Evolutionary conservation across 2,797 vertebrate species (phyloP).

Genomic region (Enteromius viviparus): DNA sequence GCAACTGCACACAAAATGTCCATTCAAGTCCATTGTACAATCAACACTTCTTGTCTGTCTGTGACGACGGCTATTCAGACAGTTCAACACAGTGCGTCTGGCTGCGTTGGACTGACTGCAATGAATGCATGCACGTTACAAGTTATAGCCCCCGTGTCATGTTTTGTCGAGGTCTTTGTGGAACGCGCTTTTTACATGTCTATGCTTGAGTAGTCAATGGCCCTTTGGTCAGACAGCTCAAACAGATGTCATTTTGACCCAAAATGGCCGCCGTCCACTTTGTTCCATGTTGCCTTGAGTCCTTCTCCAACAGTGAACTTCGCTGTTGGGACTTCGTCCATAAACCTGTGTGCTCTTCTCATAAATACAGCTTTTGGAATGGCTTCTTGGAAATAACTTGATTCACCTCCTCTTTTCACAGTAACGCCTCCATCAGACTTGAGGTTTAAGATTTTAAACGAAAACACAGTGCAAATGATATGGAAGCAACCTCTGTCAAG

Average conservation of each 20-base stretch:
- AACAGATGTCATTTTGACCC: conserved; percentile 87
- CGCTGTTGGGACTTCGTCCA: conserved; percentile 87
- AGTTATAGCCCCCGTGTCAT: conserved; percentile 76
- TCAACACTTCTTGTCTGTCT: conserved; percentile 56
- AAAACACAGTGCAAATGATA: conserved; percentile 92
- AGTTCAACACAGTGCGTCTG: conserved; percentile 71
- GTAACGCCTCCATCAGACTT: conserved; percentile 91
- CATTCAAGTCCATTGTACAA: conserved; percentile 75
- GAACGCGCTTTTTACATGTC: conserved; percentile 74
- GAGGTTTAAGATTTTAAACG: conserved; percentile 96
- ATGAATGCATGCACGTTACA: conserved; percentile 79
- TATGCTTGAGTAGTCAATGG: conserved; percentile 89
- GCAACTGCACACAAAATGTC: conserved; percentile 1
- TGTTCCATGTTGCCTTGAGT: conserved; percentile 67
- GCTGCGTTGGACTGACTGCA: conserved; percentile 82
- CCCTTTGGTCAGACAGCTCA: conserved; percentile 82
- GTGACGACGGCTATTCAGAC: conserved; percentile 53
- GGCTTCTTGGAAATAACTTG: conserved; percentile 60
- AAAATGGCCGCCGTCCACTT: conserved; percentile 82
- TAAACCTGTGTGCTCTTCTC: conserved; percentile 67
- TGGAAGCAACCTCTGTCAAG: conserved; percentile 84
- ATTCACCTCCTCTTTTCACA: conserved; percentile 76
- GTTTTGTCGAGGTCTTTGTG: conserved; percentile 81
- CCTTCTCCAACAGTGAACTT: conserved; percentile 86
- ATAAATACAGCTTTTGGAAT: conserved; percentile 61